Evolutionary conservation across 2,888 invertebrate species (phyloP), one percentile per base, ranked within the genome.

Genomic region (Megalurothrips usitatus): DNA sequence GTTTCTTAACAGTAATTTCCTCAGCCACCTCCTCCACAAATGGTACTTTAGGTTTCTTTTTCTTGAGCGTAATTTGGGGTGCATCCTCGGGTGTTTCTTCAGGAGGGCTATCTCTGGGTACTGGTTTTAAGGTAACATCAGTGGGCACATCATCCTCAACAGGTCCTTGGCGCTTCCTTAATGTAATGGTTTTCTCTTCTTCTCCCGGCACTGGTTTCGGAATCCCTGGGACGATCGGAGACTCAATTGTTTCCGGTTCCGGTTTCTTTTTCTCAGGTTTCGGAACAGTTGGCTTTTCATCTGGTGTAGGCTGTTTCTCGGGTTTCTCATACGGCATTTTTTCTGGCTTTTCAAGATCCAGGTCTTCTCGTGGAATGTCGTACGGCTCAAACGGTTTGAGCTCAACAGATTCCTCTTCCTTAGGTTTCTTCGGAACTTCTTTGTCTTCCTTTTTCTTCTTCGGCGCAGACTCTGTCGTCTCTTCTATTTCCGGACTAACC

Each of bases 361-460:
- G 79, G 81, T 83, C 84, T 82, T 85, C 84, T 12, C 26, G 26
- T 1, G 68, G 68, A 26, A 75, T 75, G 8, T 28, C 23, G 6
- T 80, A 14, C 3, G 78, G 78, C 12, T 19, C 48, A 12, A 68
- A 80, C 80, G 79, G 81, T 82, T 63, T 75, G 0, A 83, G 81
- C 83, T 84, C 85, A 79, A 85, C 84, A 84, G 84, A 86, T 81
- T 84, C 84, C 82, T 86, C 85, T 84, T 84, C 85, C 80, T 84
- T 84, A 84, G 84, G 85, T 83, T 85, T 85, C 84, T 88, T 87
- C 28, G 87, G 86, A 85, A 87, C 87, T n/a, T 87, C 85, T 83
- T 88, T 48, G 78, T 78, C 68, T 23, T 80, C 75, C 0, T 86
- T 87, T 82, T 88, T 87, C 28, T 88, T 85, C 78, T 84, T 85